Evolutionary conservation across 2,888 invertebrate species (phyloP), one percentile per base, ranked within the genome.

Genomic region (Melikaiella ostensackeni): DNA sequence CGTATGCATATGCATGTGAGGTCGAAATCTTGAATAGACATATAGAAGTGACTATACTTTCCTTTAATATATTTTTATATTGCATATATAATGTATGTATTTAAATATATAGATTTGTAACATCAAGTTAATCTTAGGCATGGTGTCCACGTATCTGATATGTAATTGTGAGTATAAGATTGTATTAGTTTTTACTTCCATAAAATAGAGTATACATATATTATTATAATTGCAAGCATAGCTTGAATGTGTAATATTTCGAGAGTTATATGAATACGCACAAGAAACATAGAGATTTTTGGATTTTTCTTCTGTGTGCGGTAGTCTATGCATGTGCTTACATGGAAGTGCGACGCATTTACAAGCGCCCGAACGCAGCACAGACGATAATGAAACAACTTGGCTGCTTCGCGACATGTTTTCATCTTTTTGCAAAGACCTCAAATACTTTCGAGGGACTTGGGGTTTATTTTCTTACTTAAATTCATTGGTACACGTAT

Each of bases 381-480:
- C 27, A 27, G 13, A 59, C 11, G 27, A 27, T 16, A 13, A 21
- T 27, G 16, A 59, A 59, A 59, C 16, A 59, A 16, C 27, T 59
- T 16, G 13, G 27, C 59, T 59, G 59, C 59, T 59, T 27, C 1
- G 16, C 27, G 16, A 59, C 27, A 59, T 59, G 1, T 16, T 27
- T 59, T 16, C 27, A 27, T 16, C 59, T 27, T 59, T 59, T 5
- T 24, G 16, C 27, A 64, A 42, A 64, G 7, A 16, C 42, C 35
- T 64, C 19, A 42, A 24, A 64, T 13, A 42, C 27, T 42, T 13
- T 78, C 73, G 77, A 77, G 76, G 66, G 77, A 83, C 81, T 79
- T 79, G 81, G 79, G 77, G 77, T 70, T 80, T 59, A 66, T 50
- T 46, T 75, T 76, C 21, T 75, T 55, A 33, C 75, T 59, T 74